phyloP scores from a whole-genome alignment of 2,113 vertebrate species.

The Oryzias melastigma region DNA sequence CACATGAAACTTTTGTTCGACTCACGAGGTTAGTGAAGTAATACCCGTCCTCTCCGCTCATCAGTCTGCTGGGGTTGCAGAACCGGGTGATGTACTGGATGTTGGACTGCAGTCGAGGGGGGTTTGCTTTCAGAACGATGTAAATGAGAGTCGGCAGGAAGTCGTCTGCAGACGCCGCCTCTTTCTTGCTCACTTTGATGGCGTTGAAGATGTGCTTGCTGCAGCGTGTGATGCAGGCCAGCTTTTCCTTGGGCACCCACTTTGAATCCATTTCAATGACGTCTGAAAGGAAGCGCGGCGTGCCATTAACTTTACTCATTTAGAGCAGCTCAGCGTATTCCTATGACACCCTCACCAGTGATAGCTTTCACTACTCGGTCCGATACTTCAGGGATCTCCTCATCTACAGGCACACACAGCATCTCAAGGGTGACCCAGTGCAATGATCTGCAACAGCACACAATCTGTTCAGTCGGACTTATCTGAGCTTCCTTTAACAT shows the following conservation, averaged over 20 bases:
- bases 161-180: constrained; percentile 94
- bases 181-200: constrained; percentile 89
- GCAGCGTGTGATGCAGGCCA: constrained; percentile 90
- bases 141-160: constrained; percentile 95
- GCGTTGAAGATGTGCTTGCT: constrained; percentile 97
- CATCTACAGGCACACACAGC: constrained; percentile 93
- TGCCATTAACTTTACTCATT: no score
- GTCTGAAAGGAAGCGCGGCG: constrained; percentile 66
- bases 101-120: constrained; percentile 94
- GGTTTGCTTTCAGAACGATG: constrained; percentile 94
- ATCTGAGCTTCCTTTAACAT: background rate
- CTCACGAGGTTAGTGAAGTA: constrained; percentile 98
- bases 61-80: constrained; percentile 92
- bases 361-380: constrained; percentile 97
- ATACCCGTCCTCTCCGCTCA: constrained; percentile 97
- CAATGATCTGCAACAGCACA: constrained; percentile 78
- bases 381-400: constrained; percentile 90
- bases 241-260: constrained; percentile 90
- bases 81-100: constrained; percentile 98
- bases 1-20: background rate
- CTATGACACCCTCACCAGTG: constrained; percentile 78
- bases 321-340: no score
- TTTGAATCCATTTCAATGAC: constrained; percentile 96
- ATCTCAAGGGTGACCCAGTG: constrained; percentile 97
- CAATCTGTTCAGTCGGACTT: background rate